These are phyloP conservation scores for Vimba vimba DNA, from an alignment of 2,113 vertebrate genomes.

Conservation along the genomic window DNA sequence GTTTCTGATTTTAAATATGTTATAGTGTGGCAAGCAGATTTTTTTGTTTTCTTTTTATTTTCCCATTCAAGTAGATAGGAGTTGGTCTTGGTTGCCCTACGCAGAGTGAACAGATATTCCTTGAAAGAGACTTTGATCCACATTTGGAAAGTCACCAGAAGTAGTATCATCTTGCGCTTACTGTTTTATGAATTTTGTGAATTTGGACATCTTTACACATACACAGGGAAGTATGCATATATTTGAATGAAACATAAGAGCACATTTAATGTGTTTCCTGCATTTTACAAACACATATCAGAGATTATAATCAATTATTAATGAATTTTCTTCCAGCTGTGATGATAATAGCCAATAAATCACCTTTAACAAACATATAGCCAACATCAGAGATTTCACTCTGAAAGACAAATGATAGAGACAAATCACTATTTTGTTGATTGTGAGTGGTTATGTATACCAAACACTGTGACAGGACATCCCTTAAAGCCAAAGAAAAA, in stretches of 20 bases:
- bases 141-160: no score
- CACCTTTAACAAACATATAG: neutral
- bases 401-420: no score
- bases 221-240: neutral
- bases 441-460: neutral
- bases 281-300: neutral
- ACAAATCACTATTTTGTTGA: neutral
- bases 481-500: neutral
- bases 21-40: no score
- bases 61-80: no score
- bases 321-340: neutral
- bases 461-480: neutral
- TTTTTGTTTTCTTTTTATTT: no score
- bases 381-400: conserved; percentile 6
- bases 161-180: neutral
- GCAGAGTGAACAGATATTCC: no score
- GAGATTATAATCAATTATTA: neutral
- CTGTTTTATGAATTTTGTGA: neutral
- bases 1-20: no score
- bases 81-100: no score
- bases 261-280: neutral
- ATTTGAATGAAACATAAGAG: neutral
- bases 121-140: no score
- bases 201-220: neutral
- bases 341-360: neutral